Conservation (phyloP, 2,113 vertebrate species). For the Pelvicachromis taeniatus region DNA sequence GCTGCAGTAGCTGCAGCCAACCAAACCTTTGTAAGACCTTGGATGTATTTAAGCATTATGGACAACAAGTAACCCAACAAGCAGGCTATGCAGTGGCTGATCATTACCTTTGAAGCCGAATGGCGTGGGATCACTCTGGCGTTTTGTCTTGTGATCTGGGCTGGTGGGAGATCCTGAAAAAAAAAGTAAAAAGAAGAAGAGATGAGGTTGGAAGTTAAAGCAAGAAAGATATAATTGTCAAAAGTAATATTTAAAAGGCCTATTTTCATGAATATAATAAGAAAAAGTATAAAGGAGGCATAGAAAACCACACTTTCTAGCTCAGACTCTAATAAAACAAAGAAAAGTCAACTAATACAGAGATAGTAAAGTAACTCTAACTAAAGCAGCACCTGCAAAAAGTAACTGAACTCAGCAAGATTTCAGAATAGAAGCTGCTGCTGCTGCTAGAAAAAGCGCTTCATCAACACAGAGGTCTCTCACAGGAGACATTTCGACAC, state of each 20-base stretch:
- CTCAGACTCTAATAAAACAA: background rate
- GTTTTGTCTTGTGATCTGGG: constrained; percentile 94
- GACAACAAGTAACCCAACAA: background rate
- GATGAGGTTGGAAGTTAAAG: background rate
- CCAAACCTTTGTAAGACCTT: background rate
- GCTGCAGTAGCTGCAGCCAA: background rate
- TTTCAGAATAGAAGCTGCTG: background rate
- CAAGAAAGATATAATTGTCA: background rate
- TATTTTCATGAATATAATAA: background rate
- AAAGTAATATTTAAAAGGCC: background rate
- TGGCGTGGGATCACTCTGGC: constrained; percentile 94
- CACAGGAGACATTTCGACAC: background rate
- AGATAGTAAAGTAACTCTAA: background rate
- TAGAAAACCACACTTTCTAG: background rate
- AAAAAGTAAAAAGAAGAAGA: constrained; percentile 23
- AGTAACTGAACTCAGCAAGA: background rate
- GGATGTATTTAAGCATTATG: background rate
- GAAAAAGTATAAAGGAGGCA: background rate
- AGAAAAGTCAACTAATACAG: background rate
- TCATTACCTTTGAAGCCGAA: constrained; percentile 89
- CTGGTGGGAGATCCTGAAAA: constrained; percentile 85
- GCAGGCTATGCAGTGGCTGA: background rate
- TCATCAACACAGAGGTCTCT: background rate
- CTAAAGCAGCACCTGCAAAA: background rate
- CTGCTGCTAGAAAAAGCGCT: background rate